These are phyloP conservation scores for Echinometra lucunter DNA, from an alignment of 53 echinoderm and acorn worm species.

Conservation along the genomic window DNA sequence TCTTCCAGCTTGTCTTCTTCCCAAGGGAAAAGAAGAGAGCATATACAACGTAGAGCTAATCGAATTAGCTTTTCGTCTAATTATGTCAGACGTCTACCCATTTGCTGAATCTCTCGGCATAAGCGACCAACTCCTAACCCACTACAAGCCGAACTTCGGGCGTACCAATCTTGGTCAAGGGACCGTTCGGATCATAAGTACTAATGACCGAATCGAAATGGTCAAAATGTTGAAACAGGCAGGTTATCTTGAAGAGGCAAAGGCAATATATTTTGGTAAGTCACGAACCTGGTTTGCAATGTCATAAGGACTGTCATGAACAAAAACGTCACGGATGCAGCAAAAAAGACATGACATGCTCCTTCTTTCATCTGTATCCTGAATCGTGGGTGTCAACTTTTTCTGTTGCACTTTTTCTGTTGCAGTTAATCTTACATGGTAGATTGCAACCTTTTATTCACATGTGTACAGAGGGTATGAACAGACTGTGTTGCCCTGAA, in stretches of 20 bases:
- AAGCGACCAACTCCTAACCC: not conserved
- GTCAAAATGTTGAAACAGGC: not conserved
- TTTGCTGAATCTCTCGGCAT: not conserved
- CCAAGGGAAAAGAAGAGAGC: not conserved
- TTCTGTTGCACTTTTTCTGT: no score
- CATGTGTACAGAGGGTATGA: no score
- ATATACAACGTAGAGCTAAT: conserved; percentile 3
- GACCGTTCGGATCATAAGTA: not conserved
- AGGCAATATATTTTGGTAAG: not conserved
- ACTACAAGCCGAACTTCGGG: not conserved
- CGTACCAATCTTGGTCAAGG: not conserved
- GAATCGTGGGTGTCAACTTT: no score
- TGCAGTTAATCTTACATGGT: no score
- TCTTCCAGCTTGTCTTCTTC: not conserved
- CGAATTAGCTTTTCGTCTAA: not conserved
- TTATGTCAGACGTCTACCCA: not conserved
- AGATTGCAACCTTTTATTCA: no score
- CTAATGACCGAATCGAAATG: not conserved
- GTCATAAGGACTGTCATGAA: not conserved
- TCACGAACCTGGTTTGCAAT: not conserved
- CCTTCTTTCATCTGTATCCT: no score
- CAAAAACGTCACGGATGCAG: not conserved
- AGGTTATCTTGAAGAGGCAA: conserved; percentile 15
- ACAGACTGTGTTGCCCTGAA: no score
- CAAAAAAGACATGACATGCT: no score